Base-by-base conservation (phyloP, 2,113 vertebrate genomes). In the Alligator mississippiensis region DNA sequence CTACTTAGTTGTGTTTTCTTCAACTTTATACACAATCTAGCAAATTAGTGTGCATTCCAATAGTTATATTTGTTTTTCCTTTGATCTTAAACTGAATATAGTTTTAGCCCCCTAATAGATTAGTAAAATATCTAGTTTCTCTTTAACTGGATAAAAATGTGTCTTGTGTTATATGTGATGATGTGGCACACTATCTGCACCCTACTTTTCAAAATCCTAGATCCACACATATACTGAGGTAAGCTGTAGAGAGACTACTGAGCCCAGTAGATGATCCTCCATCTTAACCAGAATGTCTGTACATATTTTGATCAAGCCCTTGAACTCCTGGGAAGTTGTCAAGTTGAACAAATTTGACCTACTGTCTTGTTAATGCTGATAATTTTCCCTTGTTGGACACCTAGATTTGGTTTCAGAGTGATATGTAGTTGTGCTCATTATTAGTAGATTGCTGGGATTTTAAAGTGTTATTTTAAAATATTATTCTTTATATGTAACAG, bases 371-470 rank as follows among this genome's bases (percentile, higher is more conserved):
- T 88, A 90, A 84, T 60, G 28, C 57, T 80, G 76, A 79, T 92
- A 0, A 30, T 84, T 92, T 84, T 88, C 14, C 19, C 3, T 11
- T 61, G 30, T 58, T 10, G 82, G 47, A 54, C 74, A 89, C 84
- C 12, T 54, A 79, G 57, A 60, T 96, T 91, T 93, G 54, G 80
- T 88, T 95, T 92, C 57, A 90, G 77, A 93, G 54, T 74, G 68
- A 58, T 92, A 80, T 30, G 86, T 47, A 47, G 47, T 47, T 47
- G 47, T 47, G 47, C 9, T 47, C 47, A 47, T 47, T 47, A 47
- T 47, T 87, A 2, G n/a, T 80, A 27, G 54, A 27, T 22, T 91
- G 92, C 15, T 77, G 27, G 28, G 21, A 66, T 89, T 78, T 5
- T 76, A 24, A 77, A 80, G 75, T 77, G 6, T 47, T 47, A 47